Percentiles rank a stretch among this genome's conserved stretches.
Conservation (phyloP, 2,888 invertebrate species). For the Masnerella sp. region DNA sequence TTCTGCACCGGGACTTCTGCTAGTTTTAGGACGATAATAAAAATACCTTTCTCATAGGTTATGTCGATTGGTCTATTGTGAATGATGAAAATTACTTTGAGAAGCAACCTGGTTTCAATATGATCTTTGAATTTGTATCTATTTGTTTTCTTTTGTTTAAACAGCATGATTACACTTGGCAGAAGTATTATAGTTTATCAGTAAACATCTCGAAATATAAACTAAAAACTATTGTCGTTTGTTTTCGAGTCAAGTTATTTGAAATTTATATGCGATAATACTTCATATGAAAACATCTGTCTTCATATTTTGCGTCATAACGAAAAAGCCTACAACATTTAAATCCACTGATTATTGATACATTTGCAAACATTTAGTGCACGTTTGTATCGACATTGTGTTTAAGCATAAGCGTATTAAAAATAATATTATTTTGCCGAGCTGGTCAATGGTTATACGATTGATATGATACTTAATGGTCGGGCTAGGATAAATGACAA, state of each 20-base stretch:
- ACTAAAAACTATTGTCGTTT: background rate
- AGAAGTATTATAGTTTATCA: conserved; percentile 16
- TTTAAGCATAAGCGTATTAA: conserved; percentile 46
- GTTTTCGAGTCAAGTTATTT: background rate
- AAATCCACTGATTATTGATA: conserved; percentile 26
- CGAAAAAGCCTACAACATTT: conserved; percentile 24
- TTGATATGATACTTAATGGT: conserved; percentile 45
- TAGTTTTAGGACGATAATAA: conserved; percentile 64
- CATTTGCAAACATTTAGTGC: conserved; percentile 43
- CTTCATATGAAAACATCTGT: too few relatives aligned
- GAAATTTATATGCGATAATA: too few relatives aligned
- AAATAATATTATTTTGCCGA: conserved; percentile 52
- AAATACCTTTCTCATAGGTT: conserved; percentile 58
- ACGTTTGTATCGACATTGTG: conserved; percentile 16
- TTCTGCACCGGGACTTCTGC: conserved; percentile 76
- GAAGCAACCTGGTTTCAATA: conserved; percentile 12
- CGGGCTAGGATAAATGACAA: conserved; percentile 22
- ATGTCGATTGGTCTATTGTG: conserved; percentile 19
- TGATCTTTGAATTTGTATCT: background rate
- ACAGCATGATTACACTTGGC: conserved; percentile 44
- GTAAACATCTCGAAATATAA: background rate
- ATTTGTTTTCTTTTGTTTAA: background rate
- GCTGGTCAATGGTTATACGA: conserved; percentile 62
- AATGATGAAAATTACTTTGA: conserved; percentile 10
- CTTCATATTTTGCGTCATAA: too few relatives aligned